Evolutionary conservation across 2,113 vertebrate genomes (phyloP), one percentile per base, ranked within the genome.

Genomic region (Miniopterus natalensis): DNA sequence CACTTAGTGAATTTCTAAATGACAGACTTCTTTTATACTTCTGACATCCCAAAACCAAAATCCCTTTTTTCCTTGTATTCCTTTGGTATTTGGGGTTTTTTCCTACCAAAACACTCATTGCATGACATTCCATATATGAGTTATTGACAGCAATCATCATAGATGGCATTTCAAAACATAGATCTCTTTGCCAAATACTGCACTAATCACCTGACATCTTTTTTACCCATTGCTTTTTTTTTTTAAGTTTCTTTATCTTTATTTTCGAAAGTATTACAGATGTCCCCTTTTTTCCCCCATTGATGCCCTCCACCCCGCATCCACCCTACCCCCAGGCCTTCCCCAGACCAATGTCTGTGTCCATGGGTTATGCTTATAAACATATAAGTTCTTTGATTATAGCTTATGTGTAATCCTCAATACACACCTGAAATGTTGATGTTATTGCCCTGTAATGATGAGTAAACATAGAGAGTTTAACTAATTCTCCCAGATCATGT

Each of bases 1-100:
- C 25, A 20, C n/a, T 78, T 91, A 65, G 14, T 79, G 14, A 86
- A 78, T 74, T 96, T 4, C 61, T 71, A 59, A 94, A 42, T 70
- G 29, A 47, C n/a, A 83, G 31, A 0, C n/a, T 80, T 88, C 36
- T 83, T 88, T 88, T 27, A 85, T 7, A 83, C 0, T 78, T 87
- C 31, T 71, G 31, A 71, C 0, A 75, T 75, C 11, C 73, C 63
- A 85, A n/a, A n/a, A 17, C 57, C 14, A 92, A 81, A 95, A 90
- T 78, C 77, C 70, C 23, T 84, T 92, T 80, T 68, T 49, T 40
- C 1, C 0, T 13, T 65, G 13, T 27, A 51, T 74, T 81, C 14
- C 8, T 47, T 77, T 49, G 89, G 15, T 40, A 27, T 81, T 94
- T 96, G 81, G 2, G 12, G 27, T 12, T 45, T 94, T 93, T 47